phyloP scores from a whole-genome alignment of 92 coral and sea anemone genomes.

The Zoanthus sansibaricus region DNA sequence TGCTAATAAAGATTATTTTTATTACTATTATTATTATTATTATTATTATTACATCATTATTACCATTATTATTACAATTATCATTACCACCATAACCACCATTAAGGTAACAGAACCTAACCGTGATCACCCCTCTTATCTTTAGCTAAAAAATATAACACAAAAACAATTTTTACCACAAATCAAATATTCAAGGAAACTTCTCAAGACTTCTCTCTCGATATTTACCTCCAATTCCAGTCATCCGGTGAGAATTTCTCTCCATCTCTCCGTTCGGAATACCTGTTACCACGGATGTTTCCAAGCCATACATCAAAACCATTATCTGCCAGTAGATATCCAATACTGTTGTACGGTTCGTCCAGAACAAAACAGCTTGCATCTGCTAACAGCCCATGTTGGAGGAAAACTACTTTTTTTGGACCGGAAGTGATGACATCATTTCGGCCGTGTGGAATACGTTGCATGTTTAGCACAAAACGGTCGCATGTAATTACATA shows the following conservation, averaged over 20 bases:
- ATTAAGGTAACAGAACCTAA: too few relatives aligned
- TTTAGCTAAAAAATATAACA: too few relatives aligned
- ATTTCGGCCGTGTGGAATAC: conserved; percentile 84
- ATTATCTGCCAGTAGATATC: conserved; percentile 80
- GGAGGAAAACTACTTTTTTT: conserved; percentile 82
- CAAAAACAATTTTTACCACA: too few relatives aligned
- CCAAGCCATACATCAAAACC: conserved; percentile 97
- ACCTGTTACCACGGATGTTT: conserved; percentile 89
- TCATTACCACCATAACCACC: too few relatives aligned
- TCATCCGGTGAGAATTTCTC: not conserved
- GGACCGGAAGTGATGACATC: conserved; percentile 10
- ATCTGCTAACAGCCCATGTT: conserved; percentile 89
- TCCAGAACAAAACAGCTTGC: conserved; percentile 85
- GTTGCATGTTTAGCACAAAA: conserved; percentile 84
- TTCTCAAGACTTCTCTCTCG: too few relatives aligned
- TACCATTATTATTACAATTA: too few relatives aligned
- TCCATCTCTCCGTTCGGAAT: conserved; percentile 54
- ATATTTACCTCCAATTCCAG: conserved; percentile 14
- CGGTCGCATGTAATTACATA: conserved; percentile 84
- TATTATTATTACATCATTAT: not conserved
- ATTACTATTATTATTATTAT: not conserved
- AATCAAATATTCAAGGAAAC: too few relatives aligned
- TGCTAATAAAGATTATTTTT: too few relatives aligned
- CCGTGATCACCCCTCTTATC: too few relatives aligned
- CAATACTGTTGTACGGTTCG: conserved; percentile 75